Base-by-base conservation (phyloP, 2,797 vertebrate species). In the Psittacula echo region DNA sequence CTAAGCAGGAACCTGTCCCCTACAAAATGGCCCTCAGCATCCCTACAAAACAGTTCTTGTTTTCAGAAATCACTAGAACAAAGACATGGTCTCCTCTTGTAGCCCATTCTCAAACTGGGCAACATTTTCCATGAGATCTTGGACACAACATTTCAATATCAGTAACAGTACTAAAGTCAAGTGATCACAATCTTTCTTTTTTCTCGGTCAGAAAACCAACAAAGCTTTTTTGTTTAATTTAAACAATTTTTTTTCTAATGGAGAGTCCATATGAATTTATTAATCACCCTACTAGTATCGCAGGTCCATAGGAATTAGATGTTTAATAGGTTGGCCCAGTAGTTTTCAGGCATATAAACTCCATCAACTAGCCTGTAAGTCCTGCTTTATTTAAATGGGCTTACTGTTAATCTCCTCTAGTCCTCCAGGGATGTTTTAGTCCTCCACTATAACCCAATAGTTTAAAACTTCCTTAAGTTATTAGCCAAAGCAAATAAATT, bases 381-480 rank as follows among this genome's bases (percentile, higher is more conserved):
- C 34, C 34, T 77, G 42, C 45, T 61, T 27, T 75, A 4, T 29
- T 24, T 45, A 62, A 79, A 45, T 10, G 22, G 23, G 8, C 1
- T 75, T 7, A 37, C 53, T 56, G 13, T 71, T 87, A 54, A 81
- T 47, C 32, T 65, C 26, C 56, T 76, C n/a, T 47, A 22, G 66
- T 41, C n/a, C 58, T 81, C 44, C 32, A 45, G 66, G 24, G 17
- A 37, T 42, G 27, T 74, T 47, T 56, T 54, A 37, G 61, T 58
- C 39, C n/a, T 51, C 50, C 14, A 5, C 58, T 68, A 58, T 37
- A 78, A 68, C 34, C 48, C 67, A 37, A 29, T 10, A 64, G 50
- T 74, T 82, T 83, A 73, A 87, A 68, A 77, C 61, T 64, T 74
- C 48, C 83, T 58, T 22, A 78, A 68, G 67, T 51, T 45, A 65